Conservation (phyloP, 2,888 invertebrate species). For the Linnaemya tessellans region DNA sequence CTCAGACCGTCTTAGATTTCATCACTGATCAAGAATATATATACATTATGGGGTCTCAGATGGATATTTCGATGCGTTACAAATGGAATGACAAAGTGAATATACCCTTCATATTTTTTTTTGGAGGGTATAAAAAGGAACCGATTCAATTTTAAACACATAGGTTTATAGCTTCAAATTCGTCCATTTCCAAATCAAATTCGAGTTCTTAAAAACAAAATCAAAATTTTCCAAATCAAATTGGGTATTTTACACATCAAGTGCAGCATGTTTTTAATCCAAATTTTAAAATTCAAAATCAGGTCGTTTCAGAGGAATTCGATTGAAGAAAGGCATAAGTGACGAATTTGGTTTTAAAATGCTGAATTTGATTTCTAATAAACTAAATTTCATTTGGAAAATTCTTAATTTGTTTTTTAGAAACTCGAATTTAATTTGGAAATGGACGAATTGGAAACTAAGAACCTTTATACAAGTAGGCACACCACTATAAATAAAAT, state of each 20-base stretch:
- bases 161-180: background rate
- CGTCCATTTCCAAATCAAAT: background rate
- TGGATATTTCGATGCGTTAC: too few species aligned
- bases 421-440: too few species aligned
- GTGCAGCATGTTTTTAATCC: background rate
- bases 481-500: conserved; percentile 3
- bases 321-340: background rate
- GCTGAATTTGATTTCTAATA: background rate
- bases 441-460: too few species aligned
- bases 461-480: background rate
- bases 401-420: too few species aligned
- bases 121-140: too few species aligned
- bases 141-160: background rate
- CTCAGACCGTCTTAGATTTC: too few species aligned
- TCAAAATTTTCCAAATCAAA: background rate
- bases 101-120: too few species aligned
- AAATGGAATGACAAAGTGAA: too few species aligned
- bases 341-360: background rate
- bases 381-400: background rate
- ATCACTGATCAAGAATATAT: too few species aligned
- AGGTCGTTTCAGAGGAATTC: background rate
- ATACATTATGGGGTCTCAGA: too few species aligned
- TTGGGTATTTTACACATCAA: background rate
- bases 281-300: background rate
- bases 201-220: background rate